phyloP scores from a whole-genome alignment of 2,113 vertebrate species.

The Microcebus griseorufus region DNA sequence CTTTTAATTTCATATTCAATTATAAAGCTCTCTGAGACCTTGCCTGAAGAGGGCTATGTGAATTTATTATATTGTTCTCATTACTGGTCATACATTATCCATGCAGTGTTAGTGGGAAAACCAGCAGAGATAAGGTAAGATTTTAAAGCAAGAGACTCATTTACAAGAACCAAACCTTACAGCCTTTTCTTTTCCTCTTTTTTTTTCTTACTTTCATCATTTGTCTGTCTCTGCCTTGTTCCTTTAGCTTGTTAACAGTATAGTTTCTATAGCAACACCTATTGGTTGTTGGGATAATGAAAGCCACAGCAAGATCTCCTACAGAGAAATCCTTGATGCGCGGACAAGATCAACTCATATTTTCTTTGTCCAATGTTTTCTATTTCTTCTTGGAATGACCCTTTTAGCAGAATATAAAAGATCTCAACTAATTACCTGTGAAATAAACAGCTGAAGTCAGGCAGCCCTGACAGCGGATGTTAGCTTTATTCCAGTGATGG shows the following conservation, averaged over 20 bases:
- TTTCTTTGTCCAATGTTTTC: conserved; percentile 83
- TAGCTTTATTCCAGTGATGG: conserved; percentile 47
- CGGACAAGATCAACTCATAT: conserved; percentile 83
- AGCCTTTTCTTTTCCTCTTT: conserved; percentile 47
- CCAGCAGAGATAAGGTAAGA: conserved; percentile 66
- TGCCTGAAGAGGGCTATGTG: conserved; percentile 38
- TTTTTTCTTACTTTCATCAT: conserved; percentile 66
- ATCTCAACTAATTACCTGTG: conserved; percentile 79
- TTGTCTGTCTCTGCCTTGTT: conserved; percentile 82
- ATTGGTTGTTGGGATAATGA: conserved; percentile 85
- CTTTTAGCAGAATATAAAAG: conserved; percentile 77
- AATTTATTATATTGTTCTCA: conserved; percentile 49
- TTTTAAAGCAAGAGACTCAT: conserved; percentile 73
- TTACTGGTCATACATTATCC: conserved; percentile 47
- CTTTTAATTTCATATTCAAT: conserved; percentile 70
- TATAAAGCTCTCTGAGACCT: conserved; percentile 46
- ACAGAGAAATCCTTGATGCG: conserved; percentile 85
- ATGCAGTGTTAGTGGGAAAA: conserved; percentile 72
- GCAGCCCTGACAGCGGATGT: not conserved
- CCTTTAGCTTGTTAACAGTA: conserved; percentile 81
- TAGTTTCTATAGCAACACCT: conserved; percentile 90
- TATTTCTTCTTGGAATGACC: conserved; percentile 76
- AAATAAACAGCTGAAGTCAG: conserved; percentile 77
- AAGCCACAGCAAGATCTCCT: conserved; percentile 83
- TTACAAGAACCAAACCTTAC: conserved; percentile 69